Base-by-base conservation (phyloP, 2,113 vertebrate genomes). In the Cygnus buccinator region DNA sequence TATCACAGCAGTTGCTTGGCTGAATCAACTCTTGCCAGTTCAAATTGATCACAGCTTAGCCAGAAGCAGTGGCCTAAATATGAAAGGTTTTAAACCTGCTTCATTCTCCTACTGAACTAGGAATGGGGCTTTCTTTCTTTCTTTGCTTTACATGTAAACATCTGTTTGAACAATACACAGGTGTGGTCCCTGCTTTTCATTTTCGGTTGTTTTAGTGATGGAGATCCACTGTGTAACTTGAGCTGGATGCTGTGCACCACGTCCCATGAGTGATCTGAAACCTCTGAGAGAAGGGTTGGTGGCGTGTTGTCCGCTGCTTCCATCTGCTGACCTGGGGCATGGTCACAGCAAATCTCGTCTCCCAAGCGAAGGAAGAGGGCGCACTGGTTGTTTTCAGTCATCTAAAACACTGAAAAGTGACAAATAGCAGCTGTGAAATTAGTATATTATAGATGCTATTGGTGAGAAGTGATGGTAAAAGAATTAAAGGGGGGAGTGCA, bases 271-370 rank as follows among this genome's bases (percentile, higher is more conserved):
- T 4, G 4, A 12, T 13, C 48, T 33, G 41, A 20, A 59, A 33
- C 9, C 16, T 22, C 15, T 13, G 54, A 58, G 48, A 28, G 28
- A 65, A 10, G 0, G 0, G 10, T 2, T 57, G 22, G n/a, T 39
- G 46, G 16, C 5, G 3, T 0, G 0, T 0, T 12, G 6, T 26
- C 74, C 57, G 17, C 83, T 67, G 55, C 66, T 83, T 58, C 4
- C 0, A 1, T 41, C 43, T 33, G 61, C 5, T 1, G 23, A 21
- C n/a, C 10, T 2, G 0, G 37, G 31, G 8, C 9, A 41, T 1
- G 1, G 18, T 33, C 58, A 72, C 28, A 55, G 23, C 37, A 39
- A 35, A 2, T 31, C 33, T 9, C 7, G 4, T 4, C 20, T 39
- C 19, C 28, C 3, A 4, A 44, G 57, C 39, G 11, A 54, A 78